Base-by-base conservation (phyloP, 2,797 vertebrate species). In the Chloroceryle amazona region DNA sequence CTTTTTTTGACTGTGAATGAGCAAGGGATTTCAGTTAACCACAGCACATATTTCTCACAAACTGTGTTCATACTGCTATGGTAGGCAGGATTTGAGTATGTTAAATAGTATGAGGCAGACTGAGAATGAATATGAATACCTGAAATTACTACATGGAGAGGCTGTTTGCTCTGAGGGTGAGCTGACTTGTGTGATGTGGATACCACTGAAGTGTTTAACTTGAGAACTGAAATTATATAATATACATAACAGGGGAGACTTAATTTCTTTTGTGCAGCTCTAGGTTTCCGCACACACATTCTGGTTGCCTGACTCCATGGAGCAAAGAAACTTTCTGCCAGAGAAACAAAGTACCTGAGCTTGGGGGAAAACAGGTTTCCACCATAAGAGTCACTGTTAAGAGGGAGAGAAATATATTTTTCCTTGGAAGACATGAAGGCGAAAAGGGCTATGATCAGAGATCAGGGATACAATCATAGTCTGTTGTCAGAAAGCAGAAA, bases 1-100 rank as follows among this genome's bases (percentile, higher is more conserved):
- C 62, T 95, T 96, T 90, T 81, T 18, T 91, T 96, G 81, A 75
- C 81, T 74, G 13, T 33, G 16, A 60, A 11, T 11, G 25, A 75
- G 6, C 29, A 39, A 8, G 14, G 76, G n/a, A 28, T 81, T 93
- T 73, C 41, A 33, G 66, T 71, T 81, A 72, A 68, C 42, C 65
- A 16, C 25, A 42, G 52, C 17, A 42, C 39, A 33, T 3, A 63
- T 60, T 18, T 85, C 47, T 28, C 63, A 29, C 44, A 74, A 67
- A 18, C 37, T 63, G 60, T 33, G 28, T 46, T 81, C 61, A 9
- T 76, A 11, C 39, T 60, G 52, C 67, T 52, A 47, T 80, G 28
- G 28, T 29, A 71, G 72, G n/a, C 52, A 78, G 44, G 20, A 51
- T 62, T 54, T 67, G 42, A 73, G 21, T n/a, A 44, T 15, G 23